Evolutionary conservation across 2,888 invertebrate species (phyloP).

Genomic region (Cheilosia grossa): DNA sequence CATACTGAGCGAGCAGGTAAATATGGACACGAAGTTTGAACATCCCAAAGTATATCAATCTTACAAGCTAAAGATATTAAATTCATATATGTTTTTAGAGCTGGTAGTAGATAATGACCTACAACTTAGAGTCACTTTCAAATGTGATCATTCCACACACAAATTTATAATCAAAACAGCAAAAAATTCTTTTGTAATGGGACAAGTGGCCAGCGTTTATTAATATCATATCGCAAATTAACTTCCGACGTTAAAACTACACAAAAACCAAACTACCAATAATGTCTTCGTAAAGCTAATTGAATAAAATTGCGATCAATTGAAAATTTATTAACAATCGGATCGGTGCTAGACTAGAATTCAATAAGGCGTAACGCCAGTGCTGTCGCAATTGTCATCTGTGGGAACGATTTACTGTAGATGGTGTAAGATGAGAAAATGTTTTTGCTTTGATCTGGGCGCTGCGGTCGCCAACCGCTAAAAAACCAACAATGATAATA

Average conservation of each 20-base stretch:
- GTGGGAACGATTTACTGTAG: background rate
- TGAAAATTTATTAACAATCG: slow-evolving; percentile 62
- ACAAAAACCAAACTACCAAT: slow-evolving; percentile 16
- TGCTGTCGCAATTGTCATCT: slow-evolving; percentile 35
- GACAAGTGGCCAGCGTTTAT: slow-evolving; percentile 32
- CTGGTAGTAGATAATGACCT: too few relatives aligned
- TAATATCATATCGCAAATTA: background rate
- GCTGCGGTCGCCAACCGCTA: slow-evolving; percentile 21
- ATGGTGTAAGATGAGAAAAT: background rate
- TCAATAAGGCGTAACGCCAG: slow-evolving; percentile 63
- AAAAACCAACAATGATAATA: background rate
- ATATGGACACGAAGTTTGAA: too few relatives aligned
- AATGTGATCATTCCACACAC: too few relatives aligned
- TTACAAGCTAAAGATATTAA: too few relatives aligned
- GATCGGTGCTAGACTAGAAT: slow-evolving; percentile 38
- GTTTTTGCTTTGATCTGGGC: background rate
- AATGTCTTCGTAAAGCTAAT: slow-evolving; percentile 39
- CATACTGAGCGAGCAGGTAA: too few relatives aligned
- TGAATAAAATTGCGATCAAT: slow-evolving; percentile 67
- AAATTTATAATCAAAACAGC: too few relatives aligned
- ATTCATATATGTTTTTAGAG: too few relatives aligned
- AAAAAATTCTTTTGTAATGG: background rate
- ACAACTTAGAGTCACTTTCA: too few relatives aligned
- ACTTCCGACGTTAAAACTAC: slow-evolving; percentile 1
- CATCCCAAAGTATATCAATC: too few relatives aligned